Evolutionary conservation across 2,888 invertebrate species (phyloP).

Genomic region (Endotricha flammealis): DNA sequence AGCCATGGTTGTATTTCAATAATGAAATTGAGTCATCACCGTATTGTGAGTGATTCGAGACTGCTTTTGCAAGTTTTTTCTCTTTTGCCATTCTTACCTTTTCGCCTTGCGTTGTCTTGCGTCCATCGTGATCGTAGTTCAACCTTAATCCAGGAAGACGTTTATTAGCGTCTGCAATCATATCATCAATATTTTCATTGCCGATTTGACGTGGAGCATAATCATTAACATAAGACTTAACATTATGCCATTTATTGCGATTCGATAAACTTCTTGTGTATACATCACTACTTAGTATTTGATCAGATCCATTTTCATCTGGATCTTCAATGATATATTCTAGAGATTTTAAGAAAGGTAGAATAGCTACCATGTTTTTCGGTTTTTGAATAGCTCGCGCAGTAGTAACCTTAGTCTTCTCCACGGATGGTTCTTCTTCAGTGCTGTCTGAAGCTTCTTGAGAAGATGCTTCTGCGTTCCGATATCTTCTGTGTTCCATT

Average conservation of each 20-base stretch:
- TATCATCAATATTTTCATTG: slow-evolving; percentile 30
- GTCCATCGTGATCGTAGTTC: slow-evolving; percentile 43
- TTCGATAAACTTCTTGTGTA: slow-evolving; percentile 45
- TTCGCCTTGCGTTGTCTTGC: slow-evolving; percentile 31
- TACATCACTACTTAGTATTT: slow-evolving; percentile 28
- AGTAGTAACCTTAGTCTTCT: too few relatives aligned
- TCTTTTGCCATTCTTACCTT: slow-evolving; percentile 38
- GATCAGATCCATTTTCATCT: slow-evolving; percentile 21
- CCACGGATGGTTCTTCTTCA: too few relatives aligned
- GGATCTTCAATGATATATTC: slow-evolving; percentile 42
- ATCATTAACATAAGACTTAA: slow-evolving; percentile 55
- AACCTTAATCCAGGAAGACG: slow-evolving; percentile 37
- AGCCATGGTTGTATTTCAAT: slow-evolving; percentile 56
- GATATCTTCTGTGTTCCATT: slow-evolving; percentile 36
- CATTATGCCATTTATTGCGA: slow-evolving; percentile 62
- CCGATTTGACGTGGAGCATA: slow-evolving; percentile 49
- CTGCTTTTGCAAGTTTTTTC: slow-evolving; percentile 41
- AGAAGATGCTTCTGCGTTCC: slow-evolving; percentile 30
- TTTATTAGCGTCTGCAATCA: slow-evolving; percentile 32
- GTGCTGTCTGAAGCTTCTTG: slow-evolving; percentile 24
- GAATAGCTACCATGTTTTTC: slow-evolving; percentile 37
- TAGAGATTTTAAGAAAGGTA: slow-evolving; percentile 56
- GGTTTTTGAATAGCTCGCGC: too few relatives aligned
- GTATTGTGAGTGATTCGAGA: slow-evolving; percentile 45
- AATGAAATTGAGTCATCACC: slow-evolving; percentile 43